These are phyloP conservation scores for Dastarcus helophoroides DNA, from an alignment of 2,888 invertebrate species.

Conservation along the genomic window DNA sequence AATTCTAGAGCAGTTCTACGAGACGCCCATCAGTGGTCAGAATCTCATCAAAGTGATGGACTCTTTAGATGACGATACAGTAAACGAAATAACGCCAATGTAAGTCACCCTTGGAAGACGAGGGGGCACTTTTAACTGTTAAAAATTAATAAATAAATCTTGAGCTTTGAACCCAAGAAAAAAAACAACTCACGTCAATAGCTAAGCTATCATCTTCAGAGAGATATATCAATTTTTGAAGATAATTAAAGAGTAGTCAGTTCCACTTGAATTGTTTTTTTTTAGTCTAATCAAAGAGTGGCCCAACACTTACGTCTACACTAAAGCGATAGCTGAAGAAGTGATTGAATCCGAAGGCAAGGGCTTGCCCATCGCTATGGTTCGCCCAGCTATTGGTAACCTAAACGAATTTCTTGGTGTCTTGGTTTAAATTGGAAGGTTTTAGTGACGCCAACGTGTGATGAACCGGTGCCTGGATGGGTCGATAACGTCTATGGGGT, in stretches of 20 bases:
- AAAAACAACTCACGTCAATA: too few relatives aligned
- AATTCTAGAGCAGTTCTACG: constrained; percentile 24
- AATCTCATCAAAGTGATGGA: constrained; percentile 29
- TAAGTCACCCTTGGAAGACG: too few relatives aligned
- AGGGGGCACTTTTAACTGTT: constrained; percentile 7
- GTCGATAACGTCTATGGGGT: constrained; percentile 30
- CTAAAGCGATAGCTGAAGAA: constrained; percentile 61
- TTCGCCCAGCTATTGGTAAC: constrained; percentile 54
- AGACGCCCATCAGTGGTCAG: constrained; percentile 31
- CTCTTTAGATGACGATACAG: constrained; percentile 29
- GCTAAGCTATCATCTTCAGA: too few relatives aligned
- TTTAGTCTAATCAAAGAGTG: constrained; percentile 41
- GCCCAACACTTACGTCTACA: constrained; percentile 64
- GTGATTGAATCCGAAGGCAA: constrained; percentile 42
- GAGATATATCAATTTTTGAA: too few relatives aligned
- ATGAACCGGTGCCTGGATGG: constrained; percentile 43
- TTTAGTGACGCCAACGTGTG: constrained; percentile 20
- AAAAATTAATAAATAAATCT: too few relatives aligned
- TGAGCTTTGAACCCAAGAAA: too few relatives aligned
- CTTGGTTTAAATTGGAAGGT: constrained; percentile 4
- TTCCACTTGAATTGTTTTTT: too few relatives aligned
- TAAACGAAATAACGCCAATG: constrained; percentile 23
- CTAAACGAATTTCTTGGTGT: constrained; percentile 4
- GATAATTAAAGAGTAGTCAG: too few relatives aligned
- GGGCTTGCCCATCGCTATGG: constrained; percentile 51